phyloP scores from a whole-genome alignment of 2,888 invertebrate species.

The Cartodere bifasciata region DNA sequence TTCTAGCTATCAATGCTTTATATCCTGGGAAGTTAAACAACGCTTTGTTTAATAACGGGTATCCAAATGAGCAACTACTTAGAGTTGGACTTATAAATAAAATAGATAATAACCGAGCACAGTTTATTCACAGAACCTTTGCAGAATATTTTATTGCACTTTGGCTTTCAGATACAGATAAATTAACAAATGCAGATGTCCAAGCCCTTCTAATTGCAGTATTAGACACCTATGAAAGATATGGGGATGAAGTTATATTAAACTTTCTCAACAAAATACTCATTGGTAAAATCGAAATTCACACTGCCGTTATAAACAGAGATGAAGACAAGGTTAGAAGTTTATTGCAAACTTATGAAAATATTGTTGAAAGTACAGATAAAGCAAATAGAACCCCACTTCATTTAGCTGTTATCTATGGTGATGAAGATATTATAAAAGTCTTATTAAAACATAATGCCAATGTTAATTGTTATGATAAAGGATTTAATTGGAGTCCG shows the following conservation, averaged over 20 bases:
- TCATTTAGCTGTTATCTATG: slow-evolving; percentile 1
- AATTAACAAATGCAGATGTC: background rate
- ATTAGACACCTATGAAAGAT: background rate
- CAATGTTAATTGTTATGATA: background rate
- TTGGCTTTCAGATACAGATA: background rate
- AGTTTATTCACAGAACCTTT: background rate
- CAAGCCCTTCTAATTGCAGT: background rate
- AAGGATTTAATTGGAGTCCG: background rate
- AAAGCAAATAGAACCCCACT: background rate
- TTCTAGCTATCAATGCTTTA: background rate
- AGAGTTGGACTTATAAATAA: too few relatives aligned
- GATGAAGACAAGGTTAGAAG: slow-evolving; percentile 1
- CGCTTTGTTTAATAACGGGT: too few relatives aligned
- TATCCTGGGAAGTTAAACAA: too few relatives aligned
- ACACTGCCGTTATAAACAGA: background rate
- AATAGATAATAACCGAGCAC: too few relatives aligned
- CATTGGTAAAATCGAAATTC: background rate
- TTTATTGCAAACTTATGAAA: background rate
- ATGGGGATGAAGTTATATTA: background rate
- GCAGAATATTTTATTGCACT: background rate
- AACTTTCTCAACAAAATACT: too few relatives aligned
- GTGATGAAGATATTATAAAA: background rate
- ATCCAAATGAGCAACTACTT: too few relatives aligned
- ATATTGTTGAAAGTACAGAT: background rate
- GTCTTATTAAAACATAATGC: background rate